Evolutionary conservation across 2,888 invertebrate genomes (phyloP), one percentile per base, ranked within the genome.

Genomic region (Lymantria dispar): DNA sequence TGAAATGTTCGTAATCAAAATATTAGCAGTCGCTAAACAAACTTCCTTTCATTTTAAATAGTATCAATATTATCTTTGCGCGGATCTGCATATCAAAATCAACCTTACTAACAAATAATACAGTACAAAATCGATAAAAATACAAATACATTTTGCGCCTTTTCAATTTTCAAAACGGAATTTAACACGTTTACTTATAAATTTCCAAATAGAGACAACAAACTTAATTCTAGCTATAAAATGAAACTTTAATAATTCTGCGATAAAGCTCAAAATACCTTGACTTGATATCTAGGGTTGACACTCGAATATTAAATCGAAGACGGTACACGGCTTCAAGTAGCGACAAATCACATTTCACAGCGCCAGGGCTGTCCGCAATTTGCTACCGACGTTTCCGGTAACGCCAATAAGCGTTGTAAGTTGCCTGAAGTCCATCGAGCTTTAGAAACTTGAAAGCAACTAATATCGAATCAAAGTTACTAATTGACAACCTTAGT

Each of bases 301-400:
- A 11, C 0, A 0, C 39, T 48, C 1, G 29, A 47, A 37, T 29
- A 37, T 43, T 31, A 60, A 54, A 52, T 58, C 56, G 46, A 58
- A 56, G 58, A 58, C 49, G 56, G 60, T 58, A 52, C 50, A 55
- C 53, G 45, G 43, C 42, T 54, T 15, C 38, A 51, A 57, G 63
- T 45, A 56, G 60, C 57, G 58, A 61, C 62, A 71, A 74, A 72
- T 72, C 65, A 63, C 62, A 70, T 74, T 74, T 65, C 52, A 53
- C 51, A 45, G 52, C 47, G 37, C 33, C 47, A 54, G 52, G 48
- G 54, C 45, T 59, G 56, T 47, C 54, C 59, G 50, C 57, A 58
- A 60, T 58, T 56, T 56, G 45, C 45, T 43, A 52, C 49, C 50
- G 43, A 41, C 47, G 52, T 60, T 49, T 55, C 48, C 45, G 48